A percentile compares a stretch with the other conserved stretches of the same genome.
These are phyloP conservation scores for Halictus ligatus DNA, from an alignment of 2,888 invertebrate species.

Conservation along the genomic window DNA sequence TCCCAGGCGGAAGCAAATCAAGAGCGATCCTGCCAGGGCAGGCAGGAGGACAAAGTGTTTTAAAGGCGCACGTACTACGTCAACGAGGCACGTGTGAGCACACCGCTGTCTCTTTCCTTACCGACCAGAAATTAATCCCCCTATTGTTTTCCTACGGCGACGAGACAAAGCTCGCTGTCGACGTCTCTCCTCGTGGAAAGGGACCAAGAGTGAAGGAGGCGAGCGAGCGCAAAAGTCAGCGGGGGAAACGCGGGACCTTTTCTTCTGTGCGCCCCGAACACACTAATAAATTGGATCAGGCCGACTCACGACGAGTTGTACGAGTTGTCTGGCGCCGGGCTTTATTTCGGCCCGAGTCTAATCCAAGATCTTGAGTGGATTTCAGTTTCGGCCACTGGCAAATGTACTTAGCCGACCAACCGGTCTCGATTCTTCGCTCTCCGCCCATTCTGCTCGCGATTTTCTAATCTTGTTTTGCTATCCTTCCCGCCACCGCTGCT, in stretches of 20 bases:
- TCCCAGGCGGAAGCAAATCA: slow-evolving; percentile 40
- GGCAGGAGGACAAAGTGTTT: slow-evolving; percentile 31
- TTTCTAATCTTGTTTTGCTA: not conserved
- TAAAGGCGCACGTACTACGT: slow-evolving; percentile 47
- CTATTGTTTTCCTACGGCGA: slow-evolving; percentile 46
- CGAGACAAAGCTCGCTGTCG: slow-evolving; percentile 49
- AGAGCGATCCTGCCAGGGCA: slow-evolving; percentile 31
- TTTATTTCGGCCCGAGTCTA: slow-evolving; percentile 81
- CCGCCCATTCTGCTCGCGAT: slow-evolving; percentile 17
- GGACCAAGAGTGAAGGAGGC: slow-evolving; percentile 19
- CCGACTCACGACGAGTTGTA: slow-evolving; percentile 81
- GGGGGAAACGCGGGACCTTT: slow-evolving; percentile 31
- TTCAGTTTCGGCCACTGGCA: slow-evolving; percentile 75
- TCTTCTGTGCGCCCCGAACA: slow-evolving; percentile 29
- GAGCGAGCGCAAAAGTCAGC: slow-evolving; percentile 51
- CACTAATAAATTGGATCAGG: slow-evolving; percentile 83
- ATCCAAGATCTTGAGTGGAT: slow-evolving; percentile 84
- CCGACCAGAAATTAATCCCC: slow-evolving; percentile 49
- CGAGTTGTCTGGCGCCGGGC: slow-evolving; percentile 80
- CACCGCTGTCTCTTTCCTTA: slow-evolving; percentile 36
- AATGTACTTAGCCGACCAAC: slow-evolving; percentile 75
- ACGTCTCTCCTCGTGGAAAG: slow-evolving; percentile 49
- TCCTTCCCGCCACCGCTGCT: not conserved
- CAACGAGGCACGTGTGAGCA: slow-evolving; percentile 44
- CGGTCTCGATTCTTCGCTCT: slow-evolving; percentile 56